Base-by-base conservation (phyloP, 2,797 vertebrate species). In the Peromyscus eremicus region DNA sequence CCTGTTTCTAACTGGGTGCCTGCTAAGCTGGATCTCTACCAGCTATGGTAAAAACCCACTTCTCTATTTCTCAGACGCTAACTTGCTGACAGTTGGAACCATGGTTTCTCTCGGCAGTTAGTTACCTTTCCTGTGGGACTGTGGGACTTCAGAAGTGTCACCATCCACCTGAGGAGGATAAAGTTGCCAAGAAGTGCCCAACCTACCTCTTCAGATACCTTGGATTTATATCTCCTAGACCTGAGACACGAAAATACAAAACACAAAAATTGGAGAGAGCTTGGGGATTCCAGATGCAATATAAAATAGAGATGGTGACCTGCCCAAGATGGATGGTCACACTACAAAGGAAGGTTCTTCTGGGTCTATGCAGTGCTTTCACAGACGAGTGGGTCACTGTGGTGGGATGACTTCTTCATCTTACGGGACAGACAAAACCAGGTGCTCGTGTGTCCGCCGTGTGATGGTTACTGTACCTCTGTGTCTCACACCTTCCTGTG, bases 371-470 rank as follows among this genome's bases (percentile, higher is more conserved):
- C 32, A 49, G 23, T 0, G 17, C 19, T 92, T 60, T 66, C 43
- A 17, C 6, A 37, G 23, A 25, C 19, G 19, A 49, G 88, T 68
- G n/a, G 16, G 46, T 37, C 27, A 14, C 73, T 82, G 71, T 62
- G 62, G 49, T 82, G 10, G 83, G 60, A 77, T 27, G 6, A 57
- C 12, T 10, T 64, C 66, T 90, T 77, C 84, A 62, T 82, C 23
- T 82, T 75, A 34, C 0, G 6, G 3, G 85, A 68, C 60, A 75
- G 82, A 62, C 3, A 21, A 23, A 81, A n/a, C 16, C 29, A 70
- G 81, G 6, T 12, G 4, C 14, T 57, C 29, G 0, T 5, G 6
- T 76, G 43, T 70, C n/a, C 46, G 32, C 1, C 0, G 0, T 16
- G 19, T 81, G 64, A 32, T 66, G 25, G n/a, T 92, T 64, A 75